Conservation (phyloP, 2,888 invertebrate genomes). For the Drosophila melanocephala region DNA sequence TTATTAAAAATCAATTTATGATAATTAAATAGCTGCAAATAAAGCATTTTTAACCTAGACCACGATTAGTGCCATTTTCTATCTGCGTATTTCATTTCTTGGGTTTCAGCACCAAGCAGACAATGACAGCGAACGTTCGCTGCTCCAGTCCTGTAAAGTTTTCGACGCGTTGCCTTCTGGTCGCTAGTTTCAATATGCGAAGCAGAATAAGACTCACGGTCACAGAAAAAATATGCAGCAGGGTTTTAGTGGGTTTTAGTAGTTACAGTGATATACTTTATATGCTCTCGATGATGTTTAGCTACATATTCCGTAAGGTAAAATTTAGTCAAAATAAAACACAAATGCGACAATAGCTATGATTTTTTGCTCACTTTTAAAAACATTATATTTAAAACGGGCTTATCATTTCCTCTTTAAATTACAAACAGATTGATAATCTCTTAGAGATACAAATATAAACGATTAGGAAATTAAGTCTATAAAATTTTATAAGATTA, state of each 20-base stretch:
- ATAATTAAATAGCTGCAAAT: conserved; percentile 76
- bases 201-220: not conserved
- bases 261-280: too few relatives aligned
- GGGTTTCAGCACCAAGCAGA: not conserved
- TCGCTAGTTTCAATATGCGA: not conserved
- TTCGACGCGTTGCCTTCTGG: not conserved
- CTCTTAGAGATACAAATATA: conserved; percentile 71
- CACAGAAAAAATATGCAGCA: not conserved
- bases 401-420: conserved; percentile 52
- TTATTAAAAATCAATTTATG: conserved; percentile 75
- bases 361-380: conserved; percentile 58
- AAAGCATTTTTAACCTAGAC: conserved; percentile 68
- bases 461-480: conserved; percentile 51
- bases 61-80: not conserved
- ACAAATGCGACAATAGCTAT: not conserved
- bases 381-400: conserved; percentile 72
- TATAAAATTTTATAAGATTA: conserved; percentile 35
- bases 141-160: not conserved
- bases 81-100: not conserved
- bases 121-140: not conserved
- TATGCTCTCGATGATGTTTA: not conserved
- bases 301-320: not conserved
- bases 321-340: not conserved
- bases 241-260: not conserved
- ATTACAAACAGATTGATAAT: conserved; percentile 67